Evolutionary conservation across 2,113 vertebrate species (phyloP), one percentile per base, ranked within the genome.

Genomic region (Osmerus mordax): DNA sequence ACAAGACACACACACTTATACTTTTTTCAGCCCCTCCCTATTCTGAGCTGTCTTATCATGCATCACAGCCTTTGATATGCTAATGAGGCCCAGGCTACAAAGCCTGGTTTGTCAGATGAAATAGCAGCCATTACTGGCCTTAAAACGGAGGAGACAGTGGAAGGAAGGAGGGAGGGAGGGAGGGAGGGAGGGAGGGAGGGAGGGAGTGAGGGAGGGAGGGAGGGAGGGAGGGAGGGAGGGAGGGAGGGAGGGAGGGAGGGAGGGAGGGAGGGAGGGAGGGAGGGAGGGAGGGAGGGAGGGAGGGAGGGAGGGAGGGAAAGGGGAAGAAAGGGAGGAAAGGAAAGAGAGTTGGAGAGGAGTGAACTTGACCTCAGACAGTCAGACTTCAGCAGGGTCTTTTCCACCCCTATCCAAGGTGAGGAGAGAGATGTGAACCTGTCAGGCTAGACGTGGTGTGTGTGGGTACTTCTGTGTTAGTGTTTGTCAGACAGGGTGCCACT

Each of bases 321-420:
- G 73, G 18, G 58, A 32, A 70, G 60, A 61, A 62, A 64, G 58
- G 71, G 58, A 64, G 52, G 52, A 73, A 21, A 71, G 52, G 19
- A 13, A 75, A 72, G 65, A 64, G 51, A 19, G 74, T 81, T 60
- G 65, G 19, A 14, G 41, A 8, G 41, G 19, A 14, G 41, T n/a
- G 41, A 13, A 0, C 51, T 21, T 54, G 25, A 19, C 15, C 15
- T 16, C 4, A 19, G 16, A 56, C 3, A 55, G 54, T 4, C 54
- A 7, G n/a, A 56, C 15, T n/a, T n/a, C 14, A 14, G 54, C 54
- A 18, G 16, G n/a, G 55, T 8, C 16, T 8, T 56, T 56, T 18
- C 4, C 15, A 56, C 55, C 15, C 55, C 16, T 5, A 56, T 18
- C n/a, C 11, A 56, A 56, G 3, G n/a, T 56, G 15, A 56, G n/a